Evolutionary conservation across 37 sponge, comb jelly and placozoan genomes (phyloP).

Genomic region (Eunapius fragilis): DNA sequence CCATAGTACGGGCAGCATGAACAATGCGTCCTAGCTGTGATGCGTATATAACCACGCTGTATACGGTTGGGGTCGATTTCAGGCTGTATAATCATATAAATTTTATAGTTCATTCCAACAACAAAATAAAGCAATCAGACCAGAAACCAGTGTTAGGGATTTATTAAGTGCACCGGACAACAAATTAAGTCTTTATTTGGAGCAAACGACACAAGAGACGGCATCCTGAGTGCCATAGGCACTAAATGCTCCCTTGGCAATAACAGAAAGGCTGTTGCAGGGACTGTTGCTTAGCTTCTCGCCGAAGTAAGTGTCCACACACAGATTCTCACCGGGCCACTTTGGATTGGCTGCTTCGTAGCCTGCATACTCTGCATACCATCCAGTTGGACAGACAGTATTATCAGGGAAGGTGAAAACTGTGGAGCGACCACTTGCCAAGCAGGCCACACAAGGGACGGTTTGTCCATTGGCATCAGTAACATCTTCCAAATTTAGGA

Average conservation of each 20-base stretch:
- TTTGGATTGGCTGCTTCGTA: not conserved
- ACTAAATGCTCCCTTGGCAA: not conserved
- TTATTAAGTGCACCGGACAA: too few species aligned
- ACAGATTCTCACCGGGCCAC: not conserved
- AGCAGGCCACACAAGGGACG: not conserved
- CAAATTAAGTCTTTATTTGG: not conserved
- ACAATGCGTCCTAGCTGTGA: too few species aligned
- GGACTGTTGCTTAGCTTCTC: not conserved
- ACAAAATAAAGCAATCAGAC: too few species aligned
- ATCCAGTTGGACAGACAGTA: not conserved
- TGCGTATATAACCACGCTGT: too few species aligned
- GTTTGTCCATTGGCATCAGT: not conserved
- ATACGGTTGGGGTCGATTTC: too few species aligned
- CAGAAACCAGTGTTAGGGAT: too few species aligned
- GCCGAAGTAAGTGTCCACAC: not conserved
- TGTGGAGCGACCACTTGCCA: not conserved
- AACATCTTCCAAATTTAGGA: not conserved
- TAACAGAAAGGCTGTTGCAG: not conserved
- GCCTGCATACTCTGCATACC: not conserved
- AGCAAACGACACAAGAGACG: not conserved
- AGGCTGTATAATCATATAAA: too few species aligned
- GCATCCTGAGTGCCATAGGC: not conserved
- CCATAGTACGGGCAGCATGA: too few species aligned
- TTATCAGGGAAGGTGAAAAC: not conserved
- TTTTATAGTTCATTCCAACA: too few species aligned